phyloP scores from a whole-genome alignment of 2,888 invertebrate genomes.

The Acanthococcus lagerstroemiae region DNA sequence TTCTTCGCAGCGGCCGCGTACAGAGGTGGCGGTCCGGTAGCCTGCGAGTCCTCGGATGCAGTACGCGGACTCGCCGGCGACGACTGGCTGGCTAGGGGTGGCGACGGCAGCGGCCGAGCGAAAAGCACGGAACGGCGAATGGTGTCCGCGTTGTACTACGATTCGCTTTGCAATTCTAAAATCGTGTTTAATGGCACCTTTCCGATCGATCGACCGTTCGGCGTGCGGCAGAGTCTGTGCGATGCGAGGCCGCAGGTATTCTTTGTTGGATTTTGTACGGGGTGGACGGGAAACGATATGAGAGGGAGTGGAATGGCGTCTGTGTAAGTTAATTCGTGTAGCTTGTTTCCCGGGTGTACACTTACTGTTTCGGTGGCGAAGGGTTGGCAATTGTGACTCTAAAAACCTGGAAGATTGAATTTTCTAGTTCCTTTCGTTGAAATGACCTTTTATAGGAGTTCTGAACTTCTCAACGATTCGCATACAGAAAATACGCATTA shows the following conservation, averaged over 20 bases:
- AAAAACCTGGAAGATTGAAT: no score
- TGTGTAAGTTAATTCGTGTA: no score
- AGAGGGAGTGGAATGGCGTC: background rate
- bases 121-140: background rate
- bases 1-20: no score
- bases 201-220: constrained; percentile 57
- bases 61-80: background rate
- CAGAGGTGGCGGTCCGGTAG: no score
- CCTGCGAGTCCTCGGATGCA: background rate
- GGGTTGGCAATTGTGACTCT: background rate
- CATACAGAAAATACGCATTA: no score
- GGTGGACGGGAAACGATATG: background rate
- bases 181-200: constrained; percentile 76
- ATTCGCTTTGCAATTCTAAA: constrained; percentile 32
- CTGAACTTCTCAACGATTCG: no score
- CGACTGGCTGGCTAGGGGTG: background rate
- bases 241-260: constrained; percentile 15
- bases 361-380: background rate
- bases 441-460: no score
- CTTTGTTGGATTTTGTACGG: no score
- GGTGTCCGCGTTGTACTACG: background rate
- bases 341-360: background rate
- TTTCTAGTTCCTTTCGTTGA: no score
- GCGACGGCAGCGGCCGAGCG: background rate
- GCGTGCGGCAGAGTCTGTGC: constrained; percentile 36